Percentiles rank a stretch among this genome's conserved stretches.
phyloP scores from a whole-genome alignment of 2,797 vertebrate genomes.

The Oreochromis grahami region DNA sequence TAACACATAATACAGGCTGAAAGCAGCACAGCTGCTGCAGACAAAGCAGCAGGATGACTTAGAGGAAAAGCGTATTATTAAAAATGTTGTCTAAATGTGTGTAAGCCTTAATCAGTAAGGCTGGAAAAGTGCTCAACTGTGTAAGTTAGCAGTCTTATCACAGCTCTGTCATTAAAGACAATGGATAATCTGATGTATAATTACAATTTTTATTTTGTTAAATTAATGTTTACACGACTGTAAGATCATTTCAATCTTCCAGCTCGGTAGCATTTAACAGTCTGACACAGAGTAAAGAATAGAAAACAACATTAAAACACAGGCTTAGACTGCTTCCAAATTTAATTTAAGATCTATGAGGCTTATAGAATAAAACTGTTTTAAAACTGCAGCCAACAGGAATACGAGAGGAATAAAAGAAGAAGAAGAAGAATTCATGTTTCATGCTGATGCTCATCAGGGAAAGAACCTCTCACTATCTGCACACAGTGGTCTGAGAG shows the following conservation, averaged over 20 bases:
- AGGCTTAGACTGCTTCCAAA: neutral
- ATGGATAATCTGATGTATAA: neutral
- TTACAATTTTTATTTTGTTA: neutral
- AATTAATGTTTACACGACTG: neutral
- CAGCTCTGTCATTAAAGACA: neutral
- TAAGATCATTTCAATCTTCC: neutral
- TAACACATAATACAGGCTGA: neutral
- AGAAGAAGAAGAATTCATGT: rapidly evolving
- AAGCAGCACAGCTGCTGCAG: neutral
- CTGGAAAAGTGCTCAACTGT: neutral
- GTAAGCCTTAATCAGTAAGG: neutral
- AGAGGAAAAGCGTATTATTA: neutral
- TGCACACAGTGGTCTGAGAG: neutral
- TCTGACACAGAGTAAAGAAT: neutral
- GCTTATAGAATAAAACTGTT: neutral
- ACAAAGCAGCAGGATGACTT: neutral
- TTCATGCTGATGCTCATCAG: neutral
- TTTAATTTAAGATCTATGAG: neutral
- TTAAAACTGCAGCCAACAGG: neutral
- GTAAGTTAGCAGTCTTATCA: neutral
- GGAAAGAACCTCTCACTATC: neutral
- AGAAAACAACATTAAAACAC: neutral
- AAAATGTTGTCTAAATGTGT: neutral
- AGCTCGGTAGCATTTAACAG: neutral
- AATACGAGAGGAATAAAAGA: neutral